Evolutionary conservation across 2,113 vertebrate species (phyloP).

Genomic region (Clarias magur): DNA sequence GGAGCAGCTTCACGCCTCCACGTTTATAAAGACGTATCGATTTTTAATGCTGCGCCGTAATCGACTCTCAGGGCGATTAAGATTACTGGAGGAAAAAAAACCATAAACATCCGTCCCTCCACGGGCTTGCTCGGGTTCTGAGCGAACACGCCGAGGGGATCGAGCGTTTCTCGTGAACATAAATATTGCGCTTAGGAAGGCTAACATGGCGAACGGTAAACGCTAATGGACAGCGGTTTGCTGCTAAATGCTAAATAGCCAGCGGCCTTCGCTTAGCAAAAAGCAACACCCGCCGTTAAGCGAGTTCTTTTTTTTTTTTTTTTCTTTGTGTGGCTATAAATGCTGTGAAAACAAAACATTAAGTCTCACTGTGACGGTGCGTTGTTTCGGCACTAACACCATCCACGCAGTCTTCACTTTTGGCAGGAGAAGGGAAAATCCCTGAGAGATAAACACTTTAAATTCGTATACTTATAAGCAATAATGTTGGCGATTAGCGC

Average conservation of each 20-base stretch:
- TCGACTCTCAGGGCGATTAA: slow-evolving; percentile 65
- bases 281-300: background rate
- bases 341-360: background rate
- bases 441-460: background rate
- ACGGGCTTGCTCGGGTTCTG: background rate
- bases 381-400: background rate
- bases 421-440: too few species aligned
- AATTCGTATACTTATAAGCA: background rate
- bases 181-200: background rate
- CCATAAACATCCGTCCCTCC: slow-evolving; percentile 9
- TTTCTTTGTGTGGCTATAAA: background rate
- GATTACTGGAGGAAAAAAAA: slow-evolving; percentile 42
- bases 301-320: background rate
- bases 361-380: background rate
- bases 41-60: slow-evolving; percentile 67
- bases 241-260: slow-evolving; percentile 11
- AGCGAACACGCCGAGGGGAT: background rate
- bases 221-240: background rate
- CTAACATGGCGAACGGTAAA: background rate
- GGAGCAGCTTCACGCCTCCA: slow-evolving; percentile 62
- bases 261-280: slow-evolving; percentile 5
- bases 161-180: background rate
- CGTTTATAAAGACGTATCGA: slow-evolving; percentile 68
- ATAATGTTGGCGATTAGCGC: background rate
- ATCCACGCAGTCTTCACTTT: background rate